Evolutionary conservation across 2,888 invertebrate species (phyloP), one percentile per base, ranked within the genome.

Genomic region (Tinea trinotella): DNA sequence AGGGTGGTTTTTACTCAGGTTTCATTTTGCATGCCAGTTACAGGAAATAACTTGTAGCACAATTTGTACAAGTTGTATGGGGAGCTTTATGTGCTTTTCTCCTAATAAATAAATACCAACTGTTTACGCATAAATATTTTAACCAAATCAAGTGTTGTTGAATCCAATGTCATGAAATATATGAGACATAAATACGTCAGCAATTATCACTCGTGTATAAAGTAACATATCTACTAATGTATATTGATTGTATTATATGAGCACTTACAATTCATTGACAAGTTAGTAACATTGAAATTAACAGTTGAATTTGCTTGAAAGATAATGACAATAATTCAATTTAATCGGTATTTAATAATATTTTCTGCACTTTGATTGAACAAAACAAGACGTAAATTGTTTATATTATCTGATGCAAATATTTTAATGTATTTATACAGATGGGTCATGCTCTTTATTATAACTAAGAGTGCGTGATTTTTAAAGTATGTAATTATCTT

Each of bases 401-500:
- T 61, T 55, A 56, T 57, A 59, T 76, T 81, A 82, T 81, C 80
- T 62, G 64, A 69, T 68, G 78, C 81, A 81, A 82, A 82, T 82
- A 79, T 82, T 80, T 80, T 82, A 81, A 76, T 79, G 76, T 76
- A 72, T 66, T 65, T 66, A 67, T 70, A 62, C 66, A 67, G 66
- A 64, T 68, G 61, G 74, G 77, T 78, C 79, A 78, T 65, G 63
- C 60, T 57, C 63, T 56, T 63, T 62, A 61, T 62, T 65, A 6
- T 19, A 3, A 17, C 6, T 3, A n/a, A 17, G 19, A 48, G 5
- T 17, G 1, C 9, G 19, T 20, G 17, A 48, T 15, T 3, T 4
- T 5, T 48, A 19, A 18, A 48, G 18, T 17, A 3, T 48, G 9
- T 19, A 7, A 17, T 17, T 20, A 19, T 48, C 13, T 5, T 20